phyloP scores from a whole-genome alignment of 1,140 invertebrate genomes.

The Pissodes strobi region DNA sequence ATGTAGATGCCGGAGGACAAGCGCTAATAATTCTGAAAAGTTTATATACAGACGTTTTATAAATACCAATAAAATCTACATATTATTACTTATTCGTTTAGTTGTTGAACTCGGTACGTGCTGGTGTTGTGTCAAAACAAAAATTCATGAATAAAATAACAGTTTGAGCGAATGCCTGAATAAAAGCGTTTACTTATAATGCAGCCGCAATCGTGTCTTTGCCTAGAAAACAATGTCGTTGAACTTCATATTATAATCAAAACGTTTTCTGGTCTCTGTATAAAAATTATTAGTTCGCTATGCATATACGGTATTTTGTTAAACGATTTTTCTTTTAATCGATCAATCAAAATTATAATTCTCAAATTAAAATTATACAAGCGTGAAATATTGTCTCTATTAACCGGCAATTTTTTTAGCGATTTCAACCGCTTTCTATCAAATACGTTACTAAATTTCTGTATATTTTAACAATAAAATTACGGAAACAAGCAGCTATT shows the following conservation, averaged over 20 bases:
- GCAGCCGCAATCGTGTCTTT: constrained; percentile 2
- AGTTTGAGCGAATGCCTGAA: constrained; percentile 2
- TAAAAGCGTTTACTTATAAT: neutral
- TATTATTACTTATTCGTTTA: too few species aligned
- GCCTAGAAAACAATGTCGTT: constrained; percentile 10
- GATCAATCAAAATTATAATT: too few species aligned
- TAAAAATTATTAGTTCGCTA: too few species aligned
- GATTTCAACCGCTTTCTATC: neutral
- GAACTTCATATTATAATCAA: constrained; percentile 4
- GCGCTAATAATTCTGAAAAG: too few species aligned
- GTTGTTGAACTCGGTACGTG: too few species aligned
- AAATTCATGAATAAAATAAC: constrained; percentile 6
- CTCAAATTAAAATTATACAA: too few species aligned
- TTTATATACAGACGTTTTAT: too few species aligned
- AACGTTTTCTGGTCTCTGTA: constrained; percentile 1
- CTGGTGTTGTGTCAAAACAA: neutral
- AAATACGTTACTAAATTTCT: neutral
- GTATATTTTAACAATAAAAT: neutral
- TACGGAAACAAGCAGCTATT: neutral
- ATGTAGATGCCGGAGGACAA: too few species aligned
- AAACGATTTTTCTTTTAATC: too few species aligned
- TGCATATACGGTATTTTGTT: too few species aligned
- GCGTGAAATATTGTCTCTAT: neutral
- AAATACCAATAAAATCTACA: too few species aligned
- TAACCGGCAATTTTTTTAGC: neutral